phyloP scores from a whole-genome alignment of 2,797 vertebrate genomes.

The Gobionotothen gibberifrons region DNA sequence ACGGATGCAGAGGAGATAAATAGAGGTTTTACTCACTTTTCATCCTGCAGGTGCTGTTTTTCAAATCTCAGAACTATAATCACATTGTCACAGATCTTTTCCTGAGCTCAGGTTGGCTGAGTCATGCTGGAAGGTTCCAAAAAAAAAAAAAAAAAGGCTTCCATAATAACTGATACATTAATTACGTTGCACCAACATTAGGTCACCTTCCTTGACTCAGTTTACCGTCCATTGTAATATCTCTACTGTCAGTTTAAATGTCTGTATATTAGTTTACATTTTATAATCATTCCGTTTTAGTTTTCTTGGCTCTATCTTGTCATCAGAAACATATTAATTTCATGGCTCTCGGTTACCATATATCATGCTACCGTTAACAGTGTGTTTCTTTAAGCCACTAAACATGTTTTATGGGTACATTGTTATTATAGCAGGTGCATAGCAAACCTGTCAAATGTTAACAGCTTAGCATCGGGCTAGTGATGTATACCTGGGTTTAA shows the following conservation, averaged over 20 bases:
- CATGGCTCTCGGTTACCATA: neutral
- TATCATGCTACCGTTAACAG: neutral
- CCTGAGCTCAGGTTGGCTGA: constrained; percentile 22
- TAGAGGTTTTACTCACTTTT: constrained; percentile 47
- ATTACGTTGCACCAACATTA: constrained; percentile 16
- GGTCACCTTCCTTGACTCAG: constrained; percentile 20
- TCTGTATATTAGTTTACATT: too few relatives aligned
- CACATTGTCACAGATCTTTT: constrained; percentile 12
- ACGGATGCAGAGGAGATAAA: constrained; percentile 50
- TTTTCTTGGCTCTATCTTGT: too few relatives aligned
- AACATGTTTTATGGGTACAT: neutral
- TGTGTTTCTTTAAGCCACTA: neutral
- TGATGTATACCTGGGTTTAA: neutral
- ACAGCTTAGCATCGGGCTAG: neutral
- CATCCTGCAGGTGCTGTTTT: constrained; percentile 48
- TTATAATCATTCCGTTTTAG: too few relatives aligned
- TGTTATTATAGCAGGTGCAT: neutral
- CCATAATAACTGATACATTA: constrained; percentile 12
- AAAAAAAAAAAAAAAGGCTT: neutral
- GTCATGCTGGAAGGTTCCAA: constrained; percentile 30
- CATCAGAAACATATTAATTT: too few relatives aligned
- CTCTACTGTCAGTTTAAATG: neutral
- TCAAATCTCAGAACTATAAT: constrained; percentile 37
- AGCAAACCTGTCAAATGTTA: neutral
- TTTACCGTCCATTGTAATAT: constrained; percentile 13